These are phyloP conservation scores for Yponomeuta evonymella DNA, from an alignment of 2,888 invertebrate genomes.

Conservation along the genomic window DNA sequence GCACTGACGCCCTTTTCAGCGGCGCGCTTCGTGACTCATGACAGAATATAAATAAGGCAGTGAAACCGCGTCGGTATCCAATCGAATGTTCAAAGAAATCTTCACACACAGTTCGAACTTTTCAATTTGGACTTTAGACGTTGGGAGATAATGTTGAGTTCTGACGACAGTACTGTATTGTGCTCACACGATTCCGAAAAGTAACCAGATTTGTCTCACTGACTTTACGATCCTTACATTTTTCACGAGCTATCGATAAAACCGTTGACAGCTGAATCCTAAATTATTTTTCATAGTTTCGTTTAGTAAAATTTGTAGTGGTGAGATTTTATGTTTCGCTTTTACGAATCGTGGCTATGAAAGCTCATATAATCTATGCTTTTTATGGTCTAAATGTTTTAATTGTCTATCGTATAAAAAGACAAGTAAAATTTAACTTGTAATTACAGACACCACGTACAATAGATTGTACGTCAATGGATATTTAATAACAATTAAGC, in stretches of 20 bases:
- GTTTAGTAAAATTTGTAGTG: neutral
- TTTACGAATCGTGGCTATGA: neutral
- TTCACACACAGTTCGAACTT: no score
- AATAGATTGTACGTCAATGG: no score
- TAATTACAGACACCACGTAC: no score
- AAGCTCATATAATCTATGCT: no score
- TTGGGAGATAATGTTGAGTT: no score
- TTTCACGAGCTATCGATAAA: neutral
- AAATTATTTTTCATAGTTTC: neutral
- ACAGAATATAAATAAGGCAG: neutral
- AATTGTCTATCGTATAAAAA: no score
- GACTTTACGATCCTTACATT: neutral
- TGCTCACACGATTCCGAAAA: neutral
- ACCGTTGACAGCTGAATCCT: neutral
- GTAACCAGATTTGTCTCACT: neutral
- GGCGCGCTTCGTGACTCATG: neutral
- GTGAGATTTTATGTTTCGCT: neutral
- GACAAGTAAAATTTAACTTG: no score
- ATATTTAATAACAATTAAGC: no score
- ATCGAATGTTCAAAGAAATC: no score
- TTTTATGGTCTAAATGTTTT: no score
- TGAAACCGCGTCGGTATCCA: neutral
- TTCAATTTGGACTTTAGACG: no score
- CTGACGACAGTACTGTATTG: neutral
- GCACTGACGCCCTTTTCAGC: neutral